Evolutionary conservation across 2,888 invertebrate species (phyloP).

Genomic region (Hipparchia sbordonii): DNA sequence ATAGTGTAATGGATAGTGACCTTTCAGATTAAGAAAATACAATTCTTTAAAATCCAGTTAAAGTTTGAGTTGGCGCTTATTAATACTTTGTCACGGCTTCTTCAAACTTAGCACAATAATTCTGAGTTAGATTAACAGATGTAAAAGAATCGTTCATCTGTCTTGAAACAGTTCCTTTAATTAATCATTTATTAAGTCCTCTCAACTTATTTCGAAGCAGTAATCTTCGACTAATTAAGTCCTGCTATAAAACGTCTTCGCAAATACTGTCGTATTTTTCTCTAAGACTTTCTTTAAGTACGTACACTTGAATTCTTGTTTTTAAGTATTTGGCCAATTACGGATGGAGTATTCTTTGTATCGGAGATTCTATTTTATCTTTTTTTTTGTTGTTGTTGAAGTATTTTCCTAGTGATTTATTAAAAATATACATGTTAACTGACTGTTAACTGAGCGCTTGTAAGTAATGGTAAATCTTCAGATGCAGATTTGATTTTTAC

Average conservation of each 20-base stretch:
- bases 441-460: too few species aligned
- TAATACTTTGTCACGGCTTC: background rate
- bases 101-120: slow-evolving; percentile 12
- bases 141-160: slow-evolving; percentile 3
- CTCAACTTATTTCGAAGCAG: background rate
- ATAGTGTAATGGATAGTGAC: too few species aligned
- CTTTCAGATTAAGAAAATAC: too few species aligned
- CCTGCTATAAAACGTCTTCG: background rate
- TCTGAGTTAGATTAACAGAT: slow-evolving; percentile 9
- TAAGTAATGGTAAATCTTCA: too few species aligned
- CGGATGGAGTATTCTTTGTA: slow-evolving; percentile 1
- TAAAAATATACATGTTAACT: too few species aligned
- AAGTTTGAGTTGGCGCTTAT: background rate
- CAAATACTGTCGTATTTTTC: slow-evolving; percentile 5
- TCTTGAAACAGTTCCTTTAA: slow-evolving; percentile 2
- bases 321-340: slow-evolving; percentile 8
- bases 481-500: too few species aligned
- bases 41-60: background rate
- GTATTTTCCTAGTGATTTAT: too few species aligned
- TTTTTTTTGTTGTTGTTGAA: background rate
- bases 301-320: slow-evolving; percentile 7
- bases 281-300: slow-evolving; percentile 3
- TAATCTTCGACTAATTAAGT: background rate
- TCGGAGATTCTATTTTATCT: background rate
- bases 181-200: slow-evolving; percentile 17